Evolutionary conservation across 2,888 invertebrate species (phyloP).

Genomic region (Pristionchus entomophagus): DNA sequence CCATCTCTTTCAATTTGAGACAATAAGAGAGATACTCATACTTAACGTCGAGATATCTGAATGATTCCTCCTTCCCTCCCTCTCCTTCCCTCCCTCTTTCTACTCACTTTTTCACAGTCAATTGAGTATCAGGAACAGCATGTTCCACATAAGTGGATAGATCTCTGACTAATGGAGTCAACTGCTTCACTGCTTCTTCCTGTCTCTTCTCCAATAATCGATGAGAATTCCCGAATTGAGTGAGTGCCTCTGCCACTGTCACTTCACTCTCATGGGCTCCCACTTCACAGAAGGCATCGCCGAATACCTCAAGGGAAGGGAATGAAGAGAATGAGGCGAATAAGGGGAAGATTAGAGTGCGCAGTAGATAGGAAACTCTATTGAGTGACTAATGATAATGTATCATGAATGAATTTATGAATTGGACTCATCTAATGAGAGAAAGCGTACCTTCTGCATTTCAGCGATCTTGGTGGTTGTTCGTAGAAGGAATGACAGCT

Average conservation of each 20-base stretch:
- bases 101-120: constrained; percentile 92
- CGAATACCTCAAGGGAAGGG: constrained; percentile 82
- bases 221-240: constrained; percentile 60
- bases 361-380: too few species aligned
- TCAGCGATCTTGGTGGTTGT: constrained; percentile 82
- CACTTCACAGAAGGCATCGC: constrained; percentile 93
- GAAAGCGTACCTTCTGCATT: constrained; percentile 83
- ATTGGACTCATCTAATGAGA: too few species aligned
- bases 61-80: too few species aligned
- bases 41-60: constrained; percentile 92
- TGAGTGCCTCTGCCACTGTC: constrained; percentile 52
- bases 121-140: constrained; percentile 96
- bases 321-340: not conserved
- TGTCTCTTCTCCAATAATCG: constrained; percentile 47
- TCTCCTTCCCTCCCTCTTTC: too few species aligned
- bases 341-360: too few species aligned
- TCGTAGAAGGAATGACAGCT: constrained; percentile 83
- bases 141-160: constrained; percentile 94
- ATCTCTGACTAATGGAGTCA: constrained; percentile 87
- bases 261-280: constrained; percentile 86
- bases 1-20: constrained; percentile 99
- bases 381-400: too few species aligned
- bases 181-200: constrained; percentile 57
- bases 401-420: too few species aligned
- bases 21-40: constrained; percentile 99